Percentiles rank a stretch among this genome's conserved stretches.
phyloP scores from a whole-genome alignment of 2,888 invertebrate genomes.

The Xiphydria camelus region DNA sequence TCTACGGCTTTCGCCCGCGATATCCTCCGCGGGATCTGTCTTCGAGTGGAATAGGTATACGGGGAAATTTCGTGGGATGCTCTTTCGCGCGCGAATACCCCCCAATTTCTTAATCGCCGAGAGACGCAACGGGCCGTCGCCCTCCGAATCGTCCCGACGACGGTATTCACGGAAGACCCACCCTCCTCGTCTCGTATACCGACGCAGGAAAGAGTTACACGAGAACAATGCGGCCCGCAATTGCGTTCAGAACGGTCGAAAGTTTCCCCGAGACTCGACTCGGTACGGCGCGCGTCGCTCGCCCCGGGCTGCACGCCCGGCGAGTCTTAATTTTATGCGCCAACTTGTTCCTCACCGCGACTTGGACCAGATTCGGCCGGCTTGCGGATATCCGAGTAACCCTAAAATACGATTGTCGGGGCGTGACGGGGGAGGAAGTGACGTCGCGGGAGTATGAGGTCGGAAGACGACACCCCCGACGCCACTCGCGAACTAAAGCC shows the following conservation, averaged over 20 bases:
- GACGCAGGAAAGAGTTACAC: not conserved
- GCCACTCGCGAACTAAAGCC: slow-evolving; percentile 5
- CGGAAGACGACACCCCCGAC: slow-evolving; percentile 3
- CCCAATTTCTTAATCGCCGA: too few species aligned
- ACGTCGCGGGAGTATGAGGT: slow-evolving; percentile 8
- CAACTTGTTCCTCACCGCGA: slow-evolving; percentile 30
- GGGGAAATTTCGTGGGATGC: too few species aligned
- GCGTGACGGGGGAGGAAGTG: slow-evolving; percentile 14
- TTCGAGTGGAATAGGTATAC: not conserved
- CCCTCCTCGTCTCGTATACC: not conserved
- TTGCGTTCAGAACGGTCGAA: too few species aligned
- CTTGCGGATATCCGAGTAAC: slow-evolving; percentile 22
- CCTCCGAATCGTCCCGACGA: too few species aligned
- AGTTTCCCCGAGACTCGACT: too few species aligned
- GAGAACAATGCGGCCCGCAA: not conserved
- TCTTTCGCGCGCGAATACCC: too few species aligned
- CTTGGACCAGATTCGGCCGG: slow-evolving; percentile 24
- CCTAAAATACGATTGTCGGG: slow-evolving; percentile 20
- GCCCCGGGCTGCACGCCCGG: slow-evolving; percentile 29
- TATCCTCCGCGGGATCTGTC: not conserved
- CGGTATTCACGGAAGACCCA: not conserved
- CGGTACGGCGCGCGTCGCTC: too few species aligned
- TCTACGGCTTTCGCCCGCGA: too few species aligned
- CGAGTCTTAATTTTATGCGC: slow-evolving; percentile 39
- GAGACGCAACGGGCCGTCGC: too few species aligned